Base-by-base conservation (phyloP, 2,113 vertebrate species). In the Sula dactylatra region DNA sequence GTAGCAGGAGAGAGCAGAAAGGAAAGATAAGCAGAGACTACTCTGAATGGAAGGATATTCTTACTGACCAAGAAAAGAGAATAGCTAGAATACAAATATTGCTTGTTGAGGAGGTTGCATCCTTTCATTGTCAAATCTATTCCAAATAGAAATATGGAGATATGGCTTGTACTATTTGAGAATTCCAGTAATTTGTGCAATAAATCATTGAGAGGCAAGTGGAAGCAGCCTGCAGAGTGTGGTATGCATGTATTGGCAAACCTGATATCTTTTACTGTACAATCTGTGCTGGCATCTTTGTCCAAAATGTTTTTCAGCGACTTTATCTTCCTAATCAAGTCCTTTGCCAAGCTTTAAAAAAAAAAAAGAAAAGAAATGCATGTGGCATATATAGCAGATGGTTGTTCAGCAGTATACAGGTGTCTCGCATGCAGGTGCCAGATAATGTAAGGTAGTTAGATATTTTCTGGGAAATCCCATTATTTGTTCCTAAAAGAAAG, bases 251-350 rank as follows among this genome's bases (percentile, higher is more conserved):
- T 78, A 74, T 84, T 97, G 96, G 89, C 94, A 97, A 76, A 85
- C 70, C 40, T 92, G 86, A 22, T 94, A 61, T 93, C 82, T 90
- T 91, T 91, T 90, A 87, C 86, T 94, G 83, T 93, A 90, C 94
- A 97, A 90, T 95, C 95, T 97, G 96, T 97, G 91, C 95, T 97
- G 92, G 89, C 73, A 94, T 88, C 83, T 92, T 66, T 83, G 79
- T 93, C 94, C 88, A 93, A 83, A 96, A 86, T 88, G 86, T 94
- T 97, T 97, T 96, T 64, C 82, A 85, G 85, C 93, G 82, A 91
- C 50, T 82, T 94, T 92, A 61, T 93, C 93, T 96, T 96, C 82
- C 73, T 93, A 93, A 93, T 95, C 84, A 95, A 70, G 38, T 82
- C 17, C 59, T 88, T 89, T 97, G 96, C 95, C 91, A 96, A 93